Evolutionary conservation across 1,140 invertebrate genomes (phyloP), one percentile per base, ranked within the genome.

Genomic region (Eumaeus atala): DNA sequence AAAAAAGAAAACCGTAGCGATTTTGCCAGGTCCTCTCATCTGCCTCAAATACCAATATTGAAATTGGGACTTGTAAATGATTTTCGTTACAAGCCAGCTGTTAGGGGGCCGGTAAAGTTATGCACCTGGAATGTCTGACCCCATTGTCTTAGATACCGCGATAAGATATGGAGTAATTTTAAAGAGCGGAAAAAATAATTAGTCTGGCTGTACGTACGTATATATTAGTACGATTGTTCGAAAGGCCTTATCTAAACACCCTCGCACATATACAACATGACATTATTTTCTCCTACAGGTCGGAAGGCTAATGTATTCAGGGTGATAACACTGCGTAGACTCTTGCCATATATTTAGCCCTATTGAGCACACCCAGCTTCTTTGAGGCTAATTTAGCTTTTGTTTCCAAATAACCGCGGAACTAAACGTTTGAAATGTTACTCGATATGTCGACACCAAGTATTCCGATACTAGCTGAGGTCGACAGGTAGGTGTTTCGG

Each of bases 181-280:
- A 44, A 44, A 14, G 40, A 44, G 40, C 40, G 40, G 40, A 44
- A 44, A 44, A 44, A 44, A 44, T 44, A 44, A 44, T 44, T 44
- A 44, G 40, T 44, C 12, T 44, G 40, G 5, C 40, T 16, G 14
- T 44, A 17, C 40, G 17, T 44, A 18, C 17, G 40, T 44, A 44
- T 42, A 42, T 44, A 12, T 44, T 44, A 44, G 40, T 44, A 9
- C 14, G 17, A 44, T 12, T 40, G 10, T 28, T 28, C n/a, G n/a
- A 6, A 28, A 28, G 21, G 21, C 2, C 21, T 12, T 12, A 44
- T 44, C 12, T 14, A 14, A 44, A 44, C 0, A 8, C 40, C 40
- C 6, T 44, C 40, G 40, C 40, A 44, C 40, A 44, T 16, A 28
- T 28, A 28, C 21, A 6, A 28, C 21, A 6, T 28, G 6, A 28